Conservation (phyloP, 2,888 invertebrate genomes). For the Hyalella azteca region DNA sequence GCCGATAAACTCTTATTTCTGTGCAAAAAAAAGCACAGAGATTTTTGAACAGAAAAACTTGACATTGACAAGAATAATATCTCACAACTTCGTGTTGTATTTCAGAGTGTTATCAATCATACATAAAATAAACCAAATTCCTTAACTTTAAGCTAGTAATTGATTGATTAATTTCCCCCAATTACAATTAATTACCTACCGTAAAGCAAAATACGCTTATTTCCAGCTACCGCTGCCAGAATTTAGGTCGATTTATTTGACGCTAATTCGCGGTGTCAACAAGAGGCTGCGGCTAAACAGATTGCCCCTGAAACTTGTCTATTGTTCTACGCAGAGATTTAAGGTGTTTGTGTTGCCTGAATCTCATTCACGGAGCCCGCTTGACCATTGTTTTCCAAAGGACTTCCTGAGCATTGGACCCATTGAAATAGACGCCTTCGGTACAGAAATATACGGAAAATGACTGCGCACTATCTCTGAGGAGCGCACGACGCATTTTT, state of each 20-base stretch:
- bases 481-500: background rate
- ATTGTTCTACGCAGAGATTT: conserved; percentile 12
- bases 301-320: conserved; percentile 23
- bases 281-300: conserved; percentile 7
- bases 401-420: conserved; percentile 26
- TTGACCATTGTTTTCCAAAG: conserved; percentile 20
- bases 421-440: conserved; percentile 16
- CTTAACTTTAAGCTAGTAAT: too few relatives aligned
- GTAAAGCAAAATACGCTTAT: too few relatives aligned
- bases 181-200: too few relatives aligned
- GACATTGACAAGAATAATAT: too few relatives aligned
- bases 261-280: conserved; percentile 11
- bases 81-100: too few relatives aligned
- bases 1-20: too few relatives aligned
- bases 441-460: conserved; percentile 17
- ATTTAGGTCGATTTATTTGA: conserved; percentile 1
- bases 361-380: conserved; percentile 17
- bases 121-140: too few relatives aligned
- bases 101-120: too few relatives aligned
- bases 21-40: too few relatives aligned
- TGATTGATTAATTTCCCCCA: too few relatives aligned
- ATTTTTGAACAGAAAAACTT: too few relatives aligned
- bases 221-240: background rate
- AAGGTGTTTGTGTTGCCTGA: conserved; percentile 19
- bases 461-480: conserved; percentile 17